Percentiles rank a stretch among this genome's conserved stretches.
Evolutionary conservation across 2,113 vertebrate species (phyloP).

Genomic region (Rafetus swinhoei): DNA sequence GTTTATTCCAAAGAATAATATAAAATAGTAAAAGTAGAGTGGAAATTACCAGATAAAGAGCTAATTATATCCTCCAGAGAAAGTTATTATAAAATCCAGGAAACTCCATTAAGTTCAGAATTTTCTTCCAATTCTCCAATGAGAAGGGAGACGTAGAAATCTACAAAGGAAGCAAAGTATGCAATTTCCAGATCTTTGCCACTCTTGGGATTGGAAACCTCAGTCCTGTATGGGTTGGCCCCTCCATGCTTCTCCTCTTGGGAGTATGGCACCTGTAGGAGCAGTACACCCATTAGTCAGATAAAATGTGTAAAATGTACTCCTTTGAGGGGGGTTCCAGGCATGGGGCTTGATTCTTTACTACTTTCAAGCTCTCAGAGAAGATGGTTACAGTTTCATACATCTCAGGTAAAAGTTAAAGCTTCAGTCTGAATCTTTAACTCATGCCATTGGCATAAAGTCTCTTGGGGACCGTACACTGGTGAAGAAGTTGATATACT

Average conservation of each 20-base stretch:
- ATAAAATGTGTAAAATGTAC: not conserved
- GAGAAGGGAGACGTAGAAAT: not conserved
- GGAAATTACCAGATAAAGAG: not conserved
- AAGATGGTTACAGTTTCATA: not conserved
- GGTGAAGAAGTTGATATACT: not conserved
- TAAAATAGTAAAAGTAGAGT: not conserved
- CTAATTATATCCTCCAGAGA: not conserved
- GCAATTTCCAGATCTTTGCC: not conserved
- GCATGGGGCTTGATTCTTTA: not conserved
- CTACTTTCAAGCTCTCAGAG: not conserved
- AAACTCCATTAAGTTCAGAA: not conserved
- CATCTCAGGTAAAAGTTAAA: not conserved
- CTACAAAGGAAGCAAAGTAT: not conserved
- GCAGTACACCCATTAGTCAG: not conserved
- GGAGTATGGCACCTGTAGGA: not conserved
- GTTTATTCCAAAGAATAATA: not conserved
- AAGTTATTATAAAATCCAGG: not conserved
- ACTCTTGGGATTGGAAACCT: not conserved
- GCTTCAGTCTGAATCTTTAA: slow-evolving; percentile 18
- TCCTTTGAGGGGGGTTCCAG: not conserved
- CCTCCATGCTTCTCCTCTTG: not conserved
- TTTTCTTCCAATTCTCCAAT: not conserved
- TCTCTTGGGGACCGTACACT: not conserved
- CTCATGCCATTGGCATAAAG: not conserved
- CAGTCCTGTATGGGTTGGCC: not conserved